A percentile compares a stretch with the other conserved stretches of the same genome.
Conservation (phyloP, 2,888 invertebrate species). For the Flabesymbios commensalis region DNA sequence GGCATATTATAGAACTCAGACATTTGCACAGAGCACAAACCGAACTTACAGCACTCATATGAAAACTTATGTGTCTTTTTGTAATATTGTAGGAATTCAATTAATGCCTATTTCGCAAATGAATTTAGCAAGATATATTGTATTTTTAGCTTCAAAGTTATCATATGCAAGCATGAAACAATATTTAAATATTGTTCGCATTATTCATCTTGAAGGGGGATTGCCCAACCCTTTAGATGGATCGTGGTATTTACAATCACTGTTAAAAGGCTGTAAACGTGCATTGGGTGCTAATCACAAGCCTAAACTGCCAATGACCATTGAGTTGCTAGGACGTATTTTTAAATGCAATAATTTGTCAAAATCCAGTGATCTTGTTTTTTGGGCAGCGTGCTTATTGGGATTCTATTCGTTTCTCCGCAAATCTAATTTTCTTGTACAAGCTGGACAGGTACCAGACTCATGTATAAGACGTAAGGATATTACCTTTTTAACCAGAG, state of each 20-base stretch:
- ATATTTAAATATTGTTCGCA: not conserved
- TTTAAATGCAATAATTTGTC: not conserved
- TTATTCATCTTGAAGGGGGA: not conserved
- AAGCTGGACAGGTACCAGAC: too few relatives aligned
- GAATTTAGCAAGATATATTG: not conserved
- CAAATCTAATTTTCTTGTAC: not conserved
- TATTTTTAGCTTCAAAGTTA: not conserved
- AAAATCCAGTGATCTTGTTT: not conserved
- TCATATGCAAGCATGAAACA: not conserved
- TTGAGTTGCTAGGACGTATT: not conserved
- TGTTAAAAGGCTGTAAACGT: not conserved
- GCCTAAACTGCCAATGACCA: not conserved
- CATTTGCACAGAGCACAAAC: not conserved
- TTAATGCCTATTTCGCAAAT: not conserved
- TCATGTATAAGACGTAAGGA: too few relatives aligned
- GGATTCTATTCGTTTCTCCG: not conserved
- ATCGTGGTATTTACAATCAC: not conserved
- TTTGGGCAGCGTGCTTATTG: not conserved
- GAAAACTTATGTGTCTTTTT: not conserved
- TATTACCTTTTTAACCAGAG: too few relatives aligned
- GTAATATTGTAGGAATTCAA: not conserved
- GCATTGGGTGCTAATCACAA: too few relatives aligned
- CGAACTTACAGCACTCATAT: not conserved
- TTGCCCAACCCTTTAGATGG: not conserved
- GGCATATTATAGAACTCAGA: not conserved